Evolutionary conservation across 2,113 vertebrate species (phyloP).

Genomic region (Dicerorhinus sumatrensis): DNA sequence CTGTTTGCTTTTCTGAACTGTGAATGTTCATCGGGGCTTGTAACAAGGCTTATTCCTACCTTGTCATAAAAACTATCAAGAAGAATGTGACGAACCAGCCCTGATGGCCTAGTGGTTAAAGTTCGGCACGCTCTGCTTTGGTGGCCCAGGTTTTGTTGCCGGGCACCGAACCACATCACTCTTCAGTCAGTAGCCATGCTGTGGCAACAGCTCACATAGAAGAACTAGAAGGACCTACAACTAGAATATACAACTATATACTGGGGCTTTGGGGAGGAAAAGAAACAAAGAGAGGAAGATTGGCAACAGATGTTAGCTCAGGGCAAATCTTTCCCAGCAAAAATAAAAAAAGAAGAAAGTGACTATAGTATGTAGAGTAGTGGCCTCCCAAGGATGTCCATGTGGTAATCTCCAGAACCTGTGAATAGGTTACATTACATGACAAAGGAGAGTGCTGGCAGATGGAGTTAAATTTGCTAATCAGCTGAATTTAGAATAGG

Average conservation of each 20-base stretch:
- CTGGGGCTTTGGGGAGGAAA: too few species aligned
- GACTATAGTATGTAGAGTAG: background rate
- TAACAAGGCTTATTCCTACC: background rate
- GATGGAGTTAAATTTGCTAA: background rate
- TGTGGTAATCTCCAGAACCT: background rate
- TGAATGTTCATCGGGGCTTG: background rate
- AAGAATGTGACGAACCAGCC: background rate
- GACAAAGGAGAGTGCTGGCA: background rate
- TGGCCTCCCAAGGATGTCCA: background rate
- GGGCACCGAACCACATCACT: too few species aligned
- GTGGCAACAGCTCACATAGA: too few species aligned
- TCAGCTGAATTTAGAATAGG: background rate
- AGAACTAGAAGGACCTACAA: too few species aligned
- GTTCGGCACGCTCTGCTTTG: too few species aligned
- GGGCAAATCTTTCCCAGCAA: too few species aligned
- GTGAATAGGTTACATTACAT: background rate
- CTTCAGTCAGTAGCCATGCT: too few species aligned
- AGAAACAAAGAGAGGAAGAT: too few species aligned
- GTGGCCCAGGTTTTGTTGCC: too few species aligned
- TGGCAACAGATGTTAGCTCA: too few species aligned
- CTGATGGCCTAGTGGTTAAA: too few species aligned
- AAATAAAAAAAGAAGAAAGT: background rate
- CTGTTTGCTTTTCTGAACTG: background rate
- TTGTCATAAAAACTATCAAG: background rate
- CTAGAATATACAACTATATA: too few species aligned